Conservation (phyloP, 2,113 vertebrate species). For the Promerops cafer region DNA sequence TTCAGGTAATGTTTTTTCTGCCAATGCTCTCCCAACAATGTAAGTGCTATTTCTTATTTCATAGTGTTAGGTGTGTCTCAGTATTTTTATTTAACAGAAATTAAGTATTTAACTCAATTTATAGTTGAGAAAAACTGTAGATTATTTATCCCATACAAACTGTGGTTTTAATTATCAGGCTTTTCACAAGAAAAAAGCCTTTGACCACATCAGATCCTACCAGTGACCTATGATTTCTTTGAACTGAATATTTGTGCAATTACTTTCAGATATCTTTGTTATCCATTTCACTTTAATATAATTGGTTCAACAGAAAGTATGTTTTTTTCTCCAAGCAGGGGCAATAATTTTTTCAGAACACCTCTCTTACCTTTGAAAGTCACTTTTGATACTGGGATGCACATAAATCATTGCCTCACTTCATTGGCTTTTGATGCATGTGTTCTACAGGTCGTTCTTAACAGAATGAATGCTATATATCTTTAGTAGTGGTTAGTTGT, state of each 20-base stretch:
- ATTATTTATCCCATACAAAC: neutral
- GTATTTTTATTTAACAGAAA: neutral
- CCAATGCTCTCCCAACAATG: neutral
- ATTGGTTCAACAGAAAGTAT: neutral
- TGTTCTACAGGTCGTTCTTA: constrained; percentile 33
- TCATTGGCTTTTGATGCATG: constrained; percentile 15
- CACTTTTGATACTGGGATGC: neutral
- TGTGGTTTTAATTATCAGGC: neutral
- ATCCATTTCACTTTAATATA: constrained; percentile 12
- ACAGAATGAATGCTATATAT: neutral
- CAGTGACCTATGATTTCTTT: neutral
- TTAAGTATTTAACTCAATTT: neutral
- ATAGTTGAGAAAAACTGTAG: neutral
- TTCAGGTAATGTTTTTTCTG: neutral
- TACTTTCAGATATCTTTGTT: neutral
- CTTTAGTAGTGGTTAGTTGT: neutral
- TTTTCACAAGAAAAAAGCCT: neutral
- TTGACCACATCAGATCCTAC: neutral
- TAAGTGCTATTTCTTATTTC: neutral
- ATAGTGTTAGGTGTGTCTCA: neutral
- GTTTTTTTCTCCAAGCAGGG: neutral
- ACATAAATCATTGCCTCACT: constrained; percentile 33
- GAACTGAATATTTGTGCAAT: neutral
- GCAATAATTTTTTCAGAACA: neutral
- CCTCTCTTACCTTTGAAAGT: neutral